These are phyloP conservation scores for Mythimna lalbum DNA, from an alignment of 2,888 invertebrate genomes.

Conservation along the genomic window DNA sequence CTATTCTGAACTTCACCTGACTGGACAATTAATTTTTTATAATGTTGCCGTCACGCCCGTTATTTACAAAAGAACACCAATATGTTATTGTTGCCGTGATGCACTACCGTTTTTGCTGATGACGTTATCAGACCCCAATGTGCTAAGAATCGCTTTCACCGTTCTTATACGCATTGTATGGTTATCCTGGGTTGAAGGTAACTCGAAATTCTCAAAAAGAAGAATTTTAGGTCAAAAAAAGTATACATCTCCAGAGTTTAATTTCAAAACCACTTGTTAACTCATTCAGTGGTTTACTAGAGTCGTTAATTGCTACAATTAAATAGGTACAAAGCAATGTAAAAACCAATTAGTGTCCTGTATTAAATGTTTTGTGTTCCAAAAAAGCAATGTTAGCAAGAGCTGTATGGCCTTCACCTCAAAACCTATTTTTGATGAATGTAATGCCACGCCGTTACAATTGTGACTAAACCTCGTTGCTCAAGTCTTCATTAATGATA, in stretches of 20 bases:
- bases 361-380: slow-evolving; percentile 47
- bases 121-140: slow-evolving; percentile 46
- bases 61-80: slow-evolving; percentile 41
- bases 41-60: slow-evolving; percentile 43
- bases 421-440: slow-evolving; percentile 81
- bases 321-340: slow-evolving; percentile 17
- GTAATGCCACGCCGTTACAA: slow-evolving; percentile 76
- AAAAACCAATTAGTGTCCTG: slow-evolving; percentile 36
- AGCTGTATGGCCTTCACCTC: slow-evolving; percentile 78
- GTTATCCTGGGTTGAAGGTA: slow-evolving; percentile 1
- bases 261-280: background rate
- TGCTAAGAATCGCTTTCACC: slow-evolving; percentile 31
- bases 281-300: background rate
- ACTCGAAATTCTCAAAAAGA: background rate
- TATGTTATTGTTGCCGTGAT: slow-evolving; percentile 39
- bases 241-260: background rate
- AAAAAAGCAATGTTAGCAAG: slow-evolving; percentile 54
- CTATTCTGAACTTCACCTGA: slow-evolving; percentile 84
- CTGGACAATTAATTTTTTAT: slow-evolving; percentile 57
- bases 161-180: slow-evolving; percentile 20
- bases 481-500: slow-evolving; percentile 72
- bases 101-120: slow-evolving; percentile 41
- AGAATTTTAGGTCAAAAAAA: background rate
- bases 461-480: slow-evolving; percentile 77
- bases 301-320: slow-evolving; percentile 10